These are phyloP conservation scores for Connochaetes taurinus DNA, from an alignment of 2,113 vertebrate species.

Conservation along the genomic window DNA sequence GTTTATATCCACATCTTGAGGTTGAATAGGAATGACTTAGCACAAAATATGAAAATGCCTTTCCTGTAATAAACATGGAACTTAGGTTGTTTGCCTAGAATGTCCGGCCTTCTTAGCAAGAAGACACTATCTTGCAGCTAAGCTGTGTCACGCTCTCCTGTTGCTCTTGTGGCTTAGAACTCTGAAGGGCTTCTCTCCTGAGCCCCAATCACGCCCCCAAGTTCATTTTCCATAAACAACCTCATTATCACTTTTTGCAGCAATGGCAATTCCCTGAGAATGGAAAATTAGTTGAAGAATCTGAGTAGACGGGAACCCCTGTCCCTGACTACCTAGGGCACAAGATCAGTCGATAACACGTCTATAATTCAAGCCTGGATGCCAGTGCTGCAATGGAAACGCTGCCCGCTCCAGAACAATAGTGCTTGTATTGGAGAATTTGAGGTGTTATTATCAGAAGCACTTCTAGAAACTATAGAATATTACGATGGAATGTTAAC, in stretches of 20 bases:
- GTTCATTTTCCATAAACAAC: neutral
- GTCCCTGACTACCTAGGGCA: neutral
- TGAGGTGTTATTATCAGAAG: neutral
- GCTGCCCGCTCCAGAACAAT: neutral
- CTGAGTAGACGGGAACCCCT: neutral
- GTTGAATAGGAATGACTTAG: neutral
- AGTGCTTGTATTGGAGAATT: neutral
- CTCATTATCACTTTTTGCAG: neutral
- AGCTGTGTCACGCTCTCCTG: neutral
- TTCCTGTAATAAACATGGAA: neutral
- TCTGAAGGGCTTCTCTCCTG: neutral
- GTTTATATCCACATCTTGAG: neutral
- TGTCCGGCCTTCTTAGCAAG: neutral
- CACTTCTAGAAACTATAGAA: neutral
- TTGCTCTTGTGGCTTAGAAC: neutral
- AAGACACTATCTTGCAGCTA: neutral
- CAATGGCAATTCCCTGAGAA: neutral
- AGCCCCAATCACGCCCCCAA: fast-evolving
- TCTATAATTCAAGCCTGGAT: neutral
- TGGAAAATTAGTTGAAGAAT: neutral
- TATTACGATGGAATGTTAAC: neutral
- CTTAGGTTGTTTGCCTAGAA: neutral
- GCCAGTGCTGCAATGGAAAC: neutral
- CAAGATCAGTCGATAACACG: neutral
- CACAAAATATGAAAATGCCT: neutral